phyloP scores from a whole-genome alignment of 2,797 vertebrate species.

The Falco berigora region DNA sequence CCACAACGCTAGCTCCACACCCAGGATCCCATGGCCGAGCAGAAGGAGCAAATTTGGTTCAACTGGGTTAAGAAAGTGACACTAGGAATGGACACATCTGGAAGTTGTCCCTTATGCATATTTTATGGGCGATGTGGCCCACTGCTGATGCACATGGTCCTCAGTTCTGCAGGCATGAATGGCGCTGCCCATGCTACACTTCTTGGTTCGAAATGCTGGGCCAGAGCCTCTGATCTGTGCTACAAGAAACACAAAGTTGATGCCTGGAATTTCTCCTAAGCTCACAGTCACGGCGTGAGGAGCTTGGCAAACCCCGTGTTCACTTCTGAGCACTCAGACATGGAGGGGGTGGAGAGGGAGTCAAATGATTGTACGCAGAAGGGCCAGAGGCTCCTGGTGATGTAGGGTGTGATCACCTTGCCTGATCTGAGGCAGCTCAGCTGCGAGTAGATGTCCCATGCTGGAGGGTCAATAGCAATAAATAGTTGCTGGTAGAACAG shows the following conservation, averaged over 20 bases:
- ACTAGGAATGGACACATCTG: not conserved
- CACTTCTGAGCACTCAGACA: not conserved
- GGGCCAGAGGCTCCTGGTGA: not conserved
- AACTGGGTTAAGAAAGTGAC: not conserved
- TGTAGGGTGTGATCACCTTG: not conserved
- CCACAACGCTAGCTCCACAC: not conserved
- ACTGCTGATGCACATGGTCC: rapidly evolving
- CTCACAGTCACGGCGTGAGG: not conserved
- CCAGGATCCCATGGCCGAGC: not conserved
- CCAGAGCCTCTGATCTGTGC: not conserved
- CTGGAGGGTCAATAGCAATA: not conserved
- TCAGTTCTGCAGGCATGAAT: not conserved
- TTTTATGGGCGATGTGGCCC: not conserved
- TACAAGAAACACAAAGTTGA: not conserved
- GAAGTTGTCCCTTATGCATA: not conserved
- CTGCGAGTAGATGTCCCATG: not conserved
- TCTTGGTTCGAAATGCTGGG: not conserved
- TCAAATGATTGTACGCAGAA: not conserved
- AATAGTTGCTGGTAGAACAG: not conserved
- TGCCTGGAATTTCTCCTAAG: not conserved
- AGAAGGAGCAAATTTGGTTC: not conserved
- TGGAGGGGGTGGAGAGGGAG: not conserved
- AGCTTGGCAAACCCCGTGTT: not conserved
- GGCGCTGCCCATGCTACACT: not conserved
- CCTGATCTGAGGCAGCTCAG: not conserved